Percentiles rank a stretch among this genome's conserved stretches.
These are phyloP conservation scores for Danio jaintianensis DNA, from an alignment of 2,797 vertebrate species.

Conservation along the genomic window DNA sequence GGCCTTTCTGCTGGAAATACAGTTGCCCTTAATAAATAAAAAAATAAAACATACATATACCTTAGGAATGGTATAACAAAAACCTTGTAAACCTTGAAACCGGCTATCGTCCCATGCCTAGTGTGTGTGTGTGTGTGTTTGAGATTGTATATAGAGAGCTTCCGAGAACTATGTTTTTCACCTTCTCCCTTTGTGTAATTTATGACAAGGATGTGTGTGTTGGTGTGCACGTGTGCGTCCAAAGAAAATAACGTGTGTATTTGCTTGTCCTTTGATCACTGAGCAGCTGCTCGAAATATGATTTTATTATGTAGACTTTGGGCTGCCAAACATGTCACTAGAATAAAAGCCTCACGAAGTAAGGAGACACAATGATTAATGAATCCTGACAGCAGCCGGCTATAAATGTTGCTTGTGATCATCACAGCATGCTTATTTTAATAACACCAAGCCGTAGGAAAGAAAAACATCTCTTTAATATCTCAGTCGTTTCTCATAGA, in stretches of 20 bases:
- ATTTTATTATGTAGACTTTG: constrained; percentile 65
- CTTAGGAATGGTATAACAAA: no score
- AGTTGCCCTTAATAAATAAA: no score
- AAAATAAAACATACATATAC: no score
- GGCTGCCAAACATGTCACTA: constrained; percentile 32
- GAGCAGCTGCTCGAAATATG: constrained; percentile 67
- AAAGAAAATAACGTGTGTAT: constrained; percentile 45
- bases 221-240: background rate
- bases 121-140: constrained; percentile 49
- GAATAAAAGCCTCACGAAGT: constrained; percentile 6
- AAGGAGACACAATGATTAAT: constrained; percentile 16
- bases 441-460: constrained; percentile 5
- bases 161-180: constrained; percentile 23
- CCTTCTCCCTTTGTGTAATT: constrained; percentile 51
- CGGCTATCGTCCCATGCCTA: no score
- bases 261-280: constrained; percentile 59
- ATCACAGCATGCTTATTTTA: constrained; percentile 21
- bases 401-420: constrained; percentile 32
- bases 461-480: background rate
- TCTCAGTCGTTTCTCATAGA: background rate
- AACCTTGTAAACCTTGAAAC: no score
- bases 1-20: no score
- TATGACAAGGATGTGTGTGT: constrained; percentile 38
- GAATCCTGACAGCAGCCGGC: constrained; percentile 6
- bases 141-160: constrained; percentile 17